Conservation (phyloP, 2,888 invertebrate species). For the Busseola fusca region DNA sequence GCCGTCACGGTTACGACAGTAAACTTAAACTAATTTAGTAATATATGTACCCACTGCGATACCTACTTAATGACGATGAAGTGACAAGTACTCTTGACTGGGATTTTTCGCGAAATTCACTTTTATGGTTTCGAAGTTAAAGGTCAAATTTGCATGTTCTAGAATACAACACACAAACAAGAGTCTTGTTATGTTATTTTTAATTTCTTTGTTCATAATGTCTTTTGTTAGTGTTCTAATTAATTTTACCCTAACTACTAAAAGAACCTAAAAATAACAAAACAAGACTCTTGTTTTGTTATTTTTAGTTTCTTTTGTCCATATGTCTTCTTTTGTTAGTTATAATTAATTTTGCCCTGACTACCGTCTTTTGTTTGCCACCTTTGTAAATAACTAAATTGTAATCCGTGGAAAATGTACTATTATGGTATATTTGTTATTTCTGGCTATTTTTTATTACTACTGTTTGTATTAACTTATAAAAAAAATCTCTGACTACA, state of each 20-base stretch:
- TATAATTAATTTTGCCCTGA: neutral
- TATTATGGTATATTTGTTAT: too few relatives aligned
- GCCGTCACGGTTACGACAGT: neutral
- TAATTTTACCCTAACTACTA: neutral
- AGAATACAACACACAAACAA: neutral
- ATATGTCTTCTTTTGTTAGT: too few relatives aligned
- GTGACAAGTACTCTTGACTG: neutral
- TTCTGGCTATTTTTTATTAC: too few relatives aligned
- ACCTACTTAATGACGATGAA: neutral
- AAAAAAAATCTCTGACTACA: neutral
- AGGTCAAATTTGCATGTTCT: neutral
- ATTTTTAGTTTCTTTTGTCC: neutral
- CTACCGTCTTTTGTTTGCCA: too few relatives aligned
- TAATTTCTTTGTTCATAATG: neutral
- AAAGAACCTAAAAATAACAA: too few relatives aligned
- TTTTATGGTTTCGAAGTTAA: neutral
- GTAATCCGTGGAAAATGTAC: too few relatives aligned
- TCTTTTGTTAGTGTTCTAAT: neutral
- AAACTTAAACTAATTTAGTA: neutral
- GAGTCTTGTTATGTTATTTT: too few relatives aligned
- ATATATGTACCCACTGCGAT: neutral
- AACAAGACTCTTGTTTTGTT: neutral
- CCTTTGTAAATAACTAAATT: too few relatives aligned
- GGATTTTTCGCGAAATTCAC: neutral
- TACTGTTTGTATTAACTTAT: too few relatives aligned